Evolutionary conservation across 2,888 invertebrate genomes (phyloP), one percentile per base, ranked within the genome.

Genomic region (Xanthia icteritia): DNA sequence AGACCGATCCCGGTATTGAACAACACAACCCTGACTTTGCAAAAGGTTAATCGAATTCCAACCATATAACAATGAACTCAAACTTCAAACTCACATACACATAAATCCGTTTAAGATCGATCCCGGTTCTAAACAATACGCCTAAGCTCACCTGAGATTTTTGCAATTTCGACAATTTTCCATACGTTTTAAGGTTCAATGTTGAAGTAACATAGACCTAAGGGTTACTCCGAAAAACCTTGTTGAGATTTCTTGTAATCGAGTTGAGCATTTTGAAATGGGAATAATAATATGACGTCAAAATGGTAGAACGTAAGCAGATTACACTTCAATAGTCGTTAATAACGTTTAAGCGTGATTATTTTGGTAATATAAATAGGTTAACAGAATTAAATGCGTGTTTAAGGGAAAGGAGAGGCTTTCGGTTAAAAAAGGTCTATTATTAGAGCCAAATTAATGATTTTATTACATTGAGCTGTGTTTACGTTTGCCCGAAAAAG

Each of bases 191-290:
- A 79, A 39, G 67, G 82, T 76, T 45, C 8, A 58, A 54, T 58
- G 68, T 67, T 0, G 23, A 36, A 27, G 27, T 4, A 36, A 64
- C 0, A 27, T 27, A 8, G 8, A 39, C 6, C 8, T 17, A 48
- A 48, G 36, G 42, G 15, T 15, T 2, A 60, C 68, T 68, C 15
- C 20, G 31, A 58, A 71, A 86, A 39, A 60, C 17, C 23, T 75
- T 67, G 60, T 75, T 65, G 70, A 78, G 73, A 78, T 83, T 79
- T 69, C 76, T 66, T 77, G 54, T 82, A 75, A 79, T 80, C 61
- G 58, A 76, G 45, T 83, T 61, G 45, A 76, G 45, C 68, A 72
- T 75, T 77, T 82, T 77, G 71, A 56, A 79, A 81, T 71, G 64
- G 45, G 54, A 86, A 76, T 77, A 76, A 73, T 71, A 74, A 56